Conservation (phyloP, 2,888 invertebrate genomes). For the Dexiosoma caninum region DNA sequence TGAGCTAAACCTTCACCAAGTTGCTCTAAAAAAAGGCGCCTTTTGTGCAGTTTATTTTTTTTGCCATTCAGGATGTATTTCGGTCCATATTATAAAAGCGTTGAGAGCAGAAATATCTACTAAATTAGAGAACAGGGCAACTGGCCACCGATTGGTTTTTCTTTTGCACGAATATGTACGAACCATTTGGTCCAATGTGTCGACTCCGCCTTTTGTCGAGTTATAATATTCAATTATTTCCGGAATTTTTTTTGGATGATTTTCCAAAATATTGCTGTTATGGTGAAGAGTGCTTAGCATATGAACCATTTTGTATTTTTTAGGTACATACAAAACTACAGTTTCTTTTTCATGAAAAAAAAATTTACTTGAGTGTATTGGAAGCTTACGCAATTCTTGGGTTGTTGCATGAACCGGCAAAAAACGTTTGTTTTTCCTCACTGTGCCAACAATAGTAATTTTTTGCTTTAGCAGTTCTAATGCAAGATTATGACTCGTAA, state of each 20-base stretch:
- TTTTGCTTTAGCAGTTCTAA: slow-evolving; percentile 15
- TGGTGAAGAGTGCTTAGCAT: background rate
- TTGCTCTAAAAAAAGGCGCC: background rate
- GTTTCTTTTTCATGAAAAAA: background rate
- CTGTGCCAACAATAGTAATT: background rate
- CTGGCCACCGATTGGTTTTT: background rate
- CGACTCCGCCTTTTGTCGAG: background rate
- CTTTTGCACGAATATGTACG: background rate
- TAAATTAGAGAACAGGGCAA: background rate
- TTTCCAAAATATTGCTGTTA: background rate
- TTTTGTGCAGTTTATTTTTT: background rate
- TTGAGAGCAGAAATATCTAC: background rate
- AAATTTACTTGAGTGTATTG: slow-evolving; percentile 5
- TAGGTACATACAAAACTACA: slow-evolving; percentile 9
- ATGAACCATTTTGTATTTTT: slow-evolving; percentile 19
- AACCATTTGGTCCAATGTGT: background rate
- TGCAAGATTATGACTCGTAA: slow-evolving; percentile 6
- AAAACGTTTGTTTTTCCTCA: slow-evolving; percentile 1
- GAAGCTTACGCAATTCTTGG: background rate
- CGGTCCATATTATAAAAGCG: background rate
- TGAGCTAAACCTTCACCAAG: background rate
- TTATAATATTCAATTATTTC: slow-evolving; percentile 1
- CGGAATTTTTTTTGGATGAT: no score
- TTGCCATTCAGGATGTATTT: background rate
- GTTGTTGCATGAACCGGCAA: slow-evolving; percentile 5